phyloP scores from a whole-genome alignment of 2,797 vertebrate genomes.

The Macropus fuliginosus region DNA sequence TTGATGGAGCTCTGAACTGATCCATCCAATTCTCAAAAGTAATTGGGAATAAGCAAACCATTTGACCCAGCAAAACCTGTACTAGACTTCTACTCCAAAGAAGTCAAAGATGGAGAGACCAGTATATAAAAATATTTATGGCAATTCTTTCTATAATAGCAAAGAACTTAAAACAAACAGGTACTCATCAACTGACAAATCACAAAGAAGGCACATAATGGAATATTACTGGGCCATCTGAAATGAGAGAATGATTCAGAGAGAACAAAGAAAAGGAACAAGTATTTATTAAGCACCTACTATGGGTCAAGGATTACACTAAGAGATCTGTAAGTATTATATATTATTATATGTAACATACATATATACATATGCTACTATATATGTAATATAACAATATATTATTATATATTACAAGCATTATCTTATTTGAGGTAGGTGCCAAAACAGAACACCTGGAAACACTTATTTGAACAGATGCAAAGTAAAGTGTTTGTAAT shows the following conservation, averaged over 20 bases:
- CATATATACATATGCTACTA: too few species aligned
- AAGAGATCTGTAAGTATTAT: neutral
- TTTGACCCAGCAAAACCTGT: neutral
- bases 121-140: neutral
- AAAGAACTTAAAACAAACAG: neutral
- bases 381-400: neutral
- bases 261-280: neutral
- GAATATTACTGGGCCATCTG: neutral
- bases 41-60: neutral
- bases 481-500: neutral
- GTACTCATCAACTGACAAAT: neutral
- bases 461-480: neutral
- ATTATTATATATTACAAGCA: neutral
- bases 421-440: neutral
- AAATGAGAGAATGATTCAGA: neutral
- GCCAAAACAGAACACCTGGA: neutral
- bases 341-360: neutral
- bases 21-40: neutral
- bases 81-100: neutral
- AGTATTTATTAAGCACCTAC: neutral
- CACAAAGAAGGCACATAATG: neutral
- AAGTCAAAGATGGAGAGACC: neutral
- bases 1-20: neutral
- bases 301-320: neutral
- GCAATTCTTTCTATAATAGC: neutral